Base-by-base conservation (phyloP, 2,113 vertebrate species). In the Arenaria interpres region DNA sequence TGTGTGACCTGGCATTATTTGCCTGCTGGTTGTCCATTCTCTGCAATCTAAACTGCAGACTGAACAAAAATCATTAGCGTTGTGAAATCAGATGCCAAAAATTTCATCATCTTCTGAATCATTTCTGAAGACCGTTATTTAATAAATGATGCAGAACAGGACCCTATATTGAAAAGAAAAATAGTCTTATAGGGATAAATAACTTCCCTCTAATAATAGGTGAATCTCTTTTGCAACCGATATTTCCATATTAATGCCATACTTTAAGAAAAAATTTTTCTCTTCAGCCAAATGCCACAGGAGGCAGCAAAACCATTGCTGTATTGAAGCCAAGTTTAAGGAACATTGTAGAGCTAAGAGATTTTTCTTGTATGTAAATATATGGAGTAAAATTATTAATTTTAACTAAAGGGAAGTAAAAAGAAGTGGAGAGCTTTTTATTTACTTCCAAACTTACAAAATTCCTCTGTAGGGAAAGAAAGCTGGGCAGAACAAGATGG, bases 11-110 rank as follows among this genome's bases (percentile, higher is more conserved):
- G 4, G 33, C 22, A 57, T 62, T 91, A 62, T 91, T 93, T 96
- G 41, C 35, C 45, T 5, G 10, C 25, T 12, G 33, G 37, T 43
- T 85, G 48, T 86, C 69, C 57, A n/a, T 93, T 95, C 10, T 51
- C 14, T 59, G 72, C 37, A 48, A 33, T 85, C 25, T 9, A 41
- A 88, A 73, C 32, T 69, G 57, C 21, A 89, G 37, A 28, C 45
- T 57, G 75, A 48, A 89, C 35, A 79, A 74, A 94, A 92, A 82
- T 95, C 81, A 83, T 69, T 92, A 85, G 51, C 1, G 0, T 73
- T 85, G 45, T 89, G 89, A 94, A 89, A 92, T 66, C 54, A 53
- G 35, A 69, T 67, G 54, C 37, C 75, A 95, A 89, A 92, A 84
- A 68, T 64, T 53, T 72, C 13, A 35, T 68, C 5, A 60, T 80